Evolutionary conservation across 2,888 invertebrate genomes (phyloP).

Genomic region (Eupsilia transversa): DNA sequence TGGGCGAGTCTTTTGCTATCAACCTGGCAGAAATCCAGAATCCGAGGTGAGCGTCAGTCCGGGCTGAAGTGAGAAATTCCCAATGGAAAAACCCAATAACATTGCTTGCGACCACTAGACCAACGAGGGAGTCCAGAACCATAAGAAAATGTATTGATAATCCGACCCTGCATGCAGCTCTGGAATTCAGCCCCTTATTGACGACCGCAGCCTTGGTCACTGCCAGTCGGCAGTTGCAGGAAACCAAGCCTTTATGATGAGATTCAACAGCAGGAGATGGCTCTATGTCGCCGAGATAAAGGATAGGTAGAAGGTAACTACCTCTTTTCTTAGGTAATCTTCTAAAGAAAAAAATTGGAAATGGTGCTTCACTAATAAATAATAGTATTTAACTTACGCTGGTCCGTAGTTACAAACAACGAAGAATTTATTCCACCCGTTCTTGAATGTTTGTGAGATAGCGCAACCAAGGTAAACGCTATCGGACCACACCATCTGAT

Average conservation of each 20-base stretch:
- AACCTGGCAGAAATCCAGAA: neutral
- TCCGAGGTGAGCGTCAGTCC: neutral
- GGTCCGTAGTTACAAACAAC: slow-evolving; percentile 87
- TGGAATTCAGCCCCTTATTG: neutral
- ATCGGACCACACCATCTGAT: slow-evolving; percentile 85
- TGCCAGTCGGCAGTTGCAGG: neutral
- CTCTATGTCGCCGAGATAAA: neutral
- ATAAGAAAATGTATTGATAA: neutral
- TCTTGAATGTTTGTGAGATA: slow-evolving; percentile 68
- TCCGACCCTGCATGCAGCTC: neutral
- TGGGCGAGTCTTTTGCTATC: no score
- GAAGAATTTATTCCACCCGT: slow-evolving; percentile 72
- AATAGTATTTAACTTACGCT: slow-evolving; percentile 70
- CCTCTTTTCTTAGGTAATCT: neutral
- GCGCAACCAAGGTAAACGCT: slow-evolving; percentile 81
- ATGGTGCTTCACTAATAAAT: no score
- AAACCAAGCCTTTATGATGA: no score
- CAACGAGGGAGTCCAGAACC: neutral
- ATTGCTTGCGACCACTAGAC: neutral
- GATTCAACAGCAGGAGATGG: neutral
- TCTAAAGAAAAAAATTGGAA: neutral
- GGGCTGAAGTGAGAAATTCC: neutral
- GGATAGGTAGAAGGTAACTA: neutral
- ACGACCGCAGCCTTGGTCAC: neutral
- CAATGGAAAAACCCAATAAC: neutral